Evolutionary conservation across 2,113 vertebrate species (phyloP).

Genomic region (Strix aluco): DNA sequence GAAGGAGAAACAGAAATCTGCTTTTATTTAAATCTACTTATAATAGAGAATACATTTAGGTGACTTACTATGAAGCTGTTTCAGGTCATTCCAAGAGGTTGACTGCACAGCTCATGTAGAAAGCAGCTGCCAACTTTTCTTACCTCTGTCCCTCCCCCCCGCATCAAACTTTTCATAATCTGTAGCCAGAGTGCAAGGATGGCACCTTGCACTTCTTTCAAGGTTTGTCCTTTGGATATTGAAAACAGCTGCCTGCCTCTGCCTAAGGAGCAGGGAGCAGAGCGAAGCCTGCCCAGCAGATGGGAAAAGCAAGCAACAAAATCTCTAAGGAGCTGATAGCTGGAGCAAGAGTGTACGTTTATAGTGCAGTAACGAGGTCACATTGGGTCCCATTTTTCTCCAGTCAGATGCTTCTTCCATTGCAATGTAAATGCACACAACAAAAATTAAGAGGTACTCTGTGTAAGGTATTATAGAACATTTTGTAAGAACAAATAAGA

Average conservation of each 20-base stretch:
- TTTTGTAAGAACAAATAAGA: background rate
- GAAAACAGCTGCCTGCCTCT: background rate
- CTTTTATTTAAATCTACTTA: conserved; percentile 61
- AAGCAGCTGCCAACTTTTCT: background rate
- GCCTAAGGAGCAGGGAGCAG: background rate
- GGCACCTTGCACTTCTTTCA: background rate
- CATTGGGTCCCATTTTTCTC: background rate
- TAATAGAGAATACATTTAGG: conserved; percentile 27
- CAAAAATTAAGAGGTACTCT: background rate
- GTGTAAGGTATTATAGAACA: background rate
- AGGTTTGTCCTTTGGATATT: background rate
- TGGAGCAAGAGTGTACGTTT: background rate
- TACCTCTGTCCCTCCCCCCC: fast-evolving
- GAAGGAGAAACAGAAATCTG: conserved; percentile 42
- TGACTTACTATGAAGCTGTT: conserved; percentile 28
- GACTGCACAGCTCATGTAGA: background rate
- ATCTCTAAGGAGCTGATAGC: background rate
- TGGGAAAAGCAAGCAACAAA: background rate
- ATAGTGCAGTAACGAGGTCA: background rate
- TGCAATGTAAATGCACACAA: background rate
- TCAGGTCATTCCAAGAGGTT: conserved; percentile 13
- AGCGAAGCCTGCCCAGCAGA: background rate
- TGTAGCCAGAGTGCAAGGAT: background rate
- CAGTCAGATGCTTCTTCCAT: background rate
- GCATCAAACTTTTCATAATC: background rate